Conservation (phyloP, 2,797 vertebrate genomes). For the Gallirallus australis region DNA sequence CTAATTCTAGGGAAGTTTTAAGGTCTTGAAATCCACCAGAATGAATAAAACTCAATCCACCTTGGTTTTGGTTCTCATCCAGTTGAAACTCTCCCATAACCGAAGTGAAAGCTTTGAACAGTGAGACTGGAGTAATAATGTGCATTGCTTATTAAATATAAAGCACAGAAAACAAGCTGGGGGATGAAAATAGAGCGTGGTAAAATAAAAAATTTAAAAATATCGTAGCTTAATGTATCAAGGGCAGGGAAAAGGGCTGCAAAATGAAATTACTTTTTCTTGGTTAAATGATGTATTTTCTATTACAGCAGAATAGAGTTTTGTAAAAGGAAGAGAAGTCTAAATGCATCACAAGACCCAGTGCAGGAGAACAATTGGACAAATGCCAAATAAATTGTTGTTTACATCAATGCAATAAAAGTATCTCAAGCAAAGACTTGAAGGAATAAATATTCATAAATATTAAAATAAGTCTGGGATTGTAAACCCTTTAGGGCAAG, state of each 20-base stretch:
- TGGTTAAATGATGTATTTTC: slow-evolving; percentile 56
- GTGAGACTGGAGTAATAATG: not conserved
- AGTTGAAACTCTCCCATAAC: not conserved
- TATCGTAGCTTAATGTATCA: slow-evolving; percentile 14
- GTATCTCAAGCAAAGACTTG: slow-evolving; percentile 16
- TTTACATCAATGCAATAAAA: slow-evolving; percentile 57
- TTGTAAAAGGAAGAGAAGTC: not conserved
- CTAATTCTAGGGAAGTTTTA: not conserved
- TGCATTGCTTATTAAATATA: slow-evolving; percentile 10
- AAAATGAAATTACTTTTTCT: slow-evolving; percentile 56
- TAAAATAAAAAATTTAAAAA: slow-evolving; percentile 42
- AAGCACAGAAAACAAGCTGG: not conserved
- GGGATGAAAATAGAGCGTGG: slow-evolving; percentile 20
- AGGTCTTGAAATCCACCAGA: not conserved
- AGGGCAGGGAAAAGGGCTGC: not conserved
- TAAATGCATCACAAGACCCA: slow-evolving; percentile 37
- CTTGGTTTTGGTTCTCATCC: not conserved
- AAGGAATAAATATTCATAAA: slow-evolving; percentile 69
- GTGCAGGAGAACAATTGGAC: slow-evolving; percentile 34
- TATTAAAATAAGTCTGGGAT: slow-evolving; percentile 34
- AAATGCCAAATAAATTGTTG: slow-evolving; percentile 56
- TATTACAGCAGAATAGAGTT: slow-evolving; percentile 18
- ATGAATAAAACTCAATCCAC: not conserved
- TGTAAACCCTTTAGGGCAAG: slow-evolving; percentile 39
- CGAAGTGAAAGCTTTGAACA: not conserved